Evolutionary conservation across 2,888 invertebrate species (phyloP), one percentile per base, ranked within the genome.

Genomic region (Smittia aterrima): DNA sequence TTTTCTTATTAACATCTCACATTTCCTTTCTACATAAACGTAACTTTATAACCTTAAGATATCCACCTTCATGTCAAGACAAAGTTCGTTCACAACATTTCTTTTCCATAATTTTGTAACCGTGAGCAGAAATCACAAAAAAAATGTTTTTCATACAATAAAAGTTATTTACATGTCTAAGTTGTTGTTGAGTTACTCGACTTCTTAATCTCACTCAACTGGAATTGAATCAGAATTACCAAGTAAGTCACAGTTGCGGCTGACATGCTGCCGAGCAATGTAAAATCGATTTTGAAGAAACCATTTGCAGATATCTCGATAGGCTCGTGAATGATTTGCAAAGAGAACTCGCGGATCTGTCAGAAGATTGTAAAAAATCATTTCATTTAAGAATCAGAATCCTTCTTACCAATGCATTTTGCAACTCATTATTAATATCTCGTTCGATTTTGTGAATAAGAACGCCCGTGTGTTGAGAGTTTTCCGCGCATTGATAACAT

Each of bases 171-270:
- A n/a, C 38, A n/a, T n/a, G 16, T 11, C 11, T 47, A 47, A 11
- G 47, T 47, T 2, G 4, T 47, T 13, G 47, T 47, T 16, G 47
- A n/a, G 18, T 74, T 66, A 22, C 24, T 18, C 9, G 11, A 38
- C 38, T 73, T 75, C 22, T 75, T 67, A 77, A 71, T 78, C 75
- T 81, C 81, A 6, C 80, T 79, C 7, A 82, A 78, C 80, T 81
- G 80, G 71, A 83, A 82, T 71, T 83, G 82, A 75, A 83, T 79
- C 9, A 82, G 78, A 7, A 83, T 82, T 64, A 82, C 80, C 41
- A 81, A 76, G 75, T 81, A 81, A 0, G 80, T 82, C 1, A 80
- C 79, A 72, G 81, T 79, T 18, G 82, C 80, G 38, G 80, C 80
- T 68, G 79, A 78, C 81, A 82, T 82, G 80, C 78, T 80, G 53